Conservation (phyloP, 2,797 vertebrate genomes). For the Lophius americanus region DNA sequence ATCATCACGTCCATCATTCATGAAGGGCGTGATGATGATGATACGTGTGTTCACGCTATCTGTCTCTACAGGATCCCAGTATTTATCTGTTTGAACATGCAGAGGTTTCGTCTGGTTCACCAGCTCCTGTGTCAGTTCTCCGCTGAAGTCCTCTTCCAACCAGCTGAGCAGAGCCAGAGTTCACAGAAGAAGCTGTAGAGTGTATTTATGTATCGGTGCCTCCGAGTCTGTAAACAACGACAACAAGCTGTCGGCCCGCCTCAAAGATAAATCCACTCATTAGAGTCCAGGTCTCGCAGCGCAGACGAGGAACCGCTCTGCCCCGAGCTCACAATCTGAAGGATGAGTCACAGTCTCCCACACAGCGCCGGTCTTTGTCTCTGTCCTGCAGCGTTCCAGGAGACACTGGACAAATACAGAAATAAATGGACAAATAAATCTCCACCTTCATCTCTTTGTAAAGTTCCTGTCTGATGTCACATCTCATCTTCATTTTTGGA, state of each 20-base stretch:
- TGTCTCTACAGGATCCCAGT: too few relatives aligned
- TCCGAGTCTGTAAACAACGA: constrained; percentile 5
- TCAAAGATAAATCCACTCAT: constrained; percentile 38
- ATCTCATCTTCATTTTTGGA: constrained; percentile 15
- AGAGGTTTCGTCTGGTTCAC: too few relatives aligned
- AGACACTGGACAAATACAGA: constrained; percentile 10
- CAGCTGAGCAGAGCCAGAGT: too few relatives aligned
- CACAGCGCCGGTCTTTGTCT: constrained; percentile 19
- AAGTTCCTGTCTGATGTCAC: background rate
- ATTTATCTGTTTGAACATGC: too few relatives aligned
- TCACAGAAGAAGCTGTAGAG: too few relatives aligned
- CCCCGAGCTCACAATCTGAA: constrained; percentile 15
- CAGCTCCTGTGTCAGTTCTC: too few relatives aligned
- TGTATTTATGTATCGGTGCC: too few relatives aligned
- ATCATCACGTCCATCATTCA: too few relatives aligned
- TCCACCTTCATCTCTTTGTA: background rate
- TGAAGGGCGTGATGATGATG: too few relatives aligned
- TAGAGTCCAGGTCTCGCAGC: constrained; percentile 30
- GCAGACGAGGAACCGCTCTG: constrained; percentile 23
- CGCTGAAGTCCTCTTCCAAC: too few relatives aligned
- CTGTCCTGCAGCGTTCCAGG: background rate
- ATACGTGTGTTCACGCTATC: too few relatives aligned
- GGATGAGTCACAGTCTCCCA: constrained; percentile 19
- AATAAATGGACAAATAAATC: background rate
- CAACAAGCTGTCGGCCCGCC: constrained; percentile 26